Base-by-base conservation (phyloP, 2,888 invertebrate species). In the Magallana nippona region DNA sequence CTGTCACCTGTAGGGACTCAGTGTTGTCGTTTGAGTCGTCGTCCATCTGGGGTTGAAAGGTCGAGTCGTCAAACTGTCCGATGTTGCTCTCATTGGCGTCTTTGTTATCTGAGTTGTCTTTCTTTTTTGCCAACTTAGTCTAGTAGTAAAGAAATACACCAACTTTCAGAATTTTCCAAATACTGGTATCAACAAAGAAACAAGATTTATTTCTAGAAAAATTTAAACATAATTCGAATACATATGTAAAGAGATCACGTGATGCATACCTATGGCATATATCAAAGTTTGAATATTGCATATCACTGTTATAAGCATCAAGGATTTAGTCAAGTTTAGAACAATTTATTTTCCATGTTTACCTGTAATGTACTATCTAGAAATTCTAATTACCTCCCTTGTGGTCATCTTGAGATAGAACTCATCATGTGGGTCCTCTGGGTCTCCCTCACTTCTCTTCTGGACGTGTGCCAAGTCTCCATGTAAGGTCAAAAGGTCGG, bases 401-500 rank as follows among this genome's bases (percentile, higher is more conserved):
- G 83, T 82, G 32, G 83, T 84, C 62, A 97, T 98, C 95, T 98
- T 98, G 15, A 98, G 95, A 93, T 98, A 98, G 92, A 97, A 97
- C 17, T 97, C 97, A 95, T 98, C 98, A 93, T 98, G 97, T 2
- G 98, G 98, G 95, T 98, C 98, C 94, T 98, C 98, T 0, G 98
- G 96, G 92, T 98, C 98, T 2, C 97, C 96, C 80, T 95, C 95
- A 62, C 95, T 95, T n/a, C 93, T 88, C 80, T 88, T 87, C 84
- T 96, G 96, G 1, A 96, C 96, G 55, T 95, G 95, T 57, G 92
- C 91, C 27, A 93, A 89, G 93, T 97, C 97, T 0, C 93, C 93
- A 80, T 91, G 90, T 55, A 94, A 88, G 91, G 97, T 97, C 32
- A 98, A 96, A 84, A 98, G 95, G 94, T 98, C 98, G 0, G 95